Evolutionary conservation across 2,113 vertebrate genomes (phyloP).

Genomic region (Oreochromis aureus): DNA sequence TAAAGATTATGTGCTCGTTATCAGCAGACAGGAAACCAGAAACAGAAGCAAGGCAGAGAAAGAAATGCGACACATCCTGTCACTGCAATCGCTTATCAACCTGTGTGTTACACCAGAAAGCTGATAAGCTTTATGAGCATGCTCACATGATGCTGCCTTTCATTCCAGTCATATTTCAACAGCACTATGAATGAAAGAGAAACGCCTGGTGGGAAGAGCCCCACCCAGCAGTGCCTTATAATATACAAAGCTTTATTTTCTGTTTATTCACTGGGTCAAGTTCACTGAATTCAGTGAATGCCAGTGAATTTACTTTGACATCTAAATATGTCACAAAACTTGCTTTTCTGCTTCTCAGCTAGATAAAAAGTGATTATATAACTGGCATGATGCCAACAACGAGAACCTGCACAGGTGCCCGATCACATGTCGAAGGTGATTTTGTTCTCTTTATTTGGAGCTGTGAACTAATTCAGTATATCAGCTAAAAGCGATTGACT

Average conservation of each 20-base stretch:
- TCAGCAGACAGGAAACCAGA: neutral
- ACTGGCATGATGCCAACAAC: neutral
- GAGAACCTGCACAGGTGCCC: neutral
- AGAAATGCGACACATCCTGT: neutral
- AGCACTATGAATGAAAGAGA: neutral
- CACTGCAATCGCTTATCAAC: neutral
- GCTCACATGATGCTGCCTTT: neutral
- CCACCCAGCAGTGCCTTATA: neutral
- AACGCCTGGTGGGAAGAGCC: neutral
- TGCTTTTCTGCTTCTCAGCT: neutral
- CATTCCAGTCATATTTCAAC: conserved; percentile 17
- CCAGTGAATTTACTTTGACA: neutral
- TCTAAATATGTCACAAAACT: neutral
- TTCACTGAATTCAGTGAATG: neutral
- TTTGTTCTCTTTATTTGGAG: neutral
- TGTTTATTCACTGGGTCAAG: neutral
- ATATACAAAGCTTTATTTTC: neutral
- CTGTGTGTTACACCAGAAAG: neutral
- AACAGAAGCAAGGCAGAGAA: neutral
- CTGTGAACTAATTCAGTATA: neutral
- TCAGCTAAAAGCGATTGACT: neutral
- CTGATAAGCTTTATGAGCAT: conserved; percentile 8
- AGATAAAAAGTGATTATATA: neutral
- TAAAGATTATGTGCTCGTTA: neutral
- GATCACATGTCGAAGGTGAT: neutral